A percentile compares a stretch with the other conserved stretches of the same genome.
Evolutionary conservation across 2,888 invertebrate genomes (phyloP).

Genomic region (Sarcophaga variegata): DNA sequence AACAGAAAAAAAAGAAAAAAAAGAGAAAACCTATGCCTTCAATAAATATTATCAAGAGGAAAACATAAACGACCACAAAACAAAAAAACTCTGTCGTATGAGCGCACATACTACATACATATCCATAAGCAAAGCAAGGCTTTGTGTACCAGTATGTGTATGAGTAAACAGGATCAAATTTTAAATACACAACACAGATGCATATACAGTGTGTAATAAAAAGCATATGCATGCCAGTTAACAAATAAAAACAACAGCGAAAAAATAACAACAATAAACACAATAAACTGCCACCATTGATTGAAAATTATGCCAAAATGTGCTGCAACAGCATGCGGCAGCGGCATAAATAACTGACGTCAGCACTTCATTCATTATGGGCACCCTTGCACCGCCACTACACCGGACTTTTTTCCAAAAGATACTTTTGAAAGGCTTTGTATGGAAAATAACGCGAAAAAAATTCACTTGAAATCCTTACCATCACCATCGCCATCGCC

Average conservation of each 20-base stretch:
- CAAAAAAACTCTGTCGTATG: not conserved
- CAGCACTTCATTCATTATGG: not conserved
- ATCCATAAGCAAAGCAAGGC: too few species aligned
- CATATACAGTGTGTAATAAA: too few species aligned
- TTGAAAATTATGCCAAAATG: slow-evolving; percentile 53
- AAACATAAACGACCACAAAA: not conserved
- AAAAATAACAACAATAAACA: not conserved
- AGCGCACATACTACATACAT: too few species aligned
- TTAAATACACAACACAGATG: not conserved
- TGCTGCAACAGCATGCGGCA: slow-evolving; percentile 4
- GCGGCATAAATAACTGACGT: slow-evolving; percentile 30
- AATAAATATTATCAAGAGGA: not conserved
- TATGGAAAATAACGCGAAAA: too few species aligned
- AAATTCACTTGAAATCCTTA: too few species aligned
- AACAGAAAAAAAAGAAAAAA: not conserved
- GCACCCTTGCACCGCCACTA: not conserved
- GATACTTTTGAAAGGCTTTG: too few species aligned
- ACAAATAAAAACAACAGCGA: not conserved
- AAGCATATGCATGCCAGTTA: too few species aligned
- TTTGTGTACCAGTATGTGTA: slow-evolving; percentile 8
- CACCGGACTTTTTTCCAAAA: too few species aligned
- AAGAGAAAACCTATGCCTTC: not conserved
- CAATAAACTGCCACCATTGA: slow-evolving; percentile 47
- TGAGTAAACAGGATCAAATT: not conserved
- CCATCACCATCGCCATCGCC: too few species aligned